Evolutionary conservation across 2,113 vertebrate genomes (phyloP).

Genomic region (Brachyhypopomus gauderio): DNA sequence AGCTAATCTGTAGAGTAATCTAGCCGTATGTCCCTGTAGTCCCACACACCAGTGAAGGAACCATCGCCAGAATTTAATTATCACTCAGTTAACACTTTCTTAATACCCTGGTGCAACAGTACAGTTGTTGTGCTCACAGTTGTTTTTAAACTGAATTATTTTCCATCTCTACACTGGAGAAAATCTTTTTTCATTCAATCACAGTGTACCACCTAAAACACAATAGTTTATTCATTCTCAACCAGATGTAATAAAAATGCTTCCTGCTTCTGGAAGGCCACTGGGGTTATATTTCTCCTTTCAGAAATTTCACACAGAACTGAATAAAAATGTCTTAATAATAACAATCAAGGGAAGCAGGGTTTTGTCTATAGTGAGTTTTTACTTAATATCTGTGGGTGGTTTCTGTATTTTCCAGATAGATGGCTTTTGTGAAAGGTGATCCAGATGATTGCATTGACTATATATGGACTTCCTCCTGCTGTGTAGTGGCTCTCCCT

Average conservation of each 20-base stretch:
- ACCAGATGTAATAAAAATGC: neutral
- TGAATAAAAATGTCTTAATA: too few relatives aligned
- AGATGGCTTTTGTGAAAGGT: neutral
- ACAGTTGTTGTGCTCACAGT: neutral
- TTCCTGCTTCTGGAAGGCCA: neutral
- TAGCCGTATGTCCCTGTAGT: constrained; percentile 21
- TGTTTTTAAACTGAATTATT: constrained; percentile 24
- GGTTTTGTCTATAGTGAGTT: neutral
- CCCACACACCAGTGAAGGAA: constrained; percentile 20
- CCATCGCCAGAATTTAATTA: constrained; percentile 38
- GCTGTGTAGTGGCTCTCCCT: constrained; percentile 42
- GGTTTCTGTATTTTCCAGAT: neutral
- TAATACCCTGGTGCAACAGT: constrained; percentile 24
- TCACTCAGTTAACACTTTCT: constrained; percentile 45
- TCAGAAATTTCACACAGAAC: too few relatives aligned
- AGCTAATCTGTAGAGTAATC: constrained; percentile 10
- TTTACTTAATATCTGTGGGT: neutral
- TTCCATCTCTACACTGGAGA: neutral
- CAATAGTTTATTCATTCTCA: neutral
- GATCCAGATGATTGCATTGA: constrained; percentile 16
- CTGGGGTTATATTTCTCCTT: neutral
- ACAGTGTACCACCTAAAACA: neutral
- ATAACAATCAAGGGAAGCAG: neutral
- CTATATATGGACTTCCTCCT: constrained; percentile 15
- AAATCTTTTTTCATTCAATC: neutral